phyloP scores from a whole-genome alignment of 2,888 invertebrate species.

The Stictocephala bisonia region DNA sequence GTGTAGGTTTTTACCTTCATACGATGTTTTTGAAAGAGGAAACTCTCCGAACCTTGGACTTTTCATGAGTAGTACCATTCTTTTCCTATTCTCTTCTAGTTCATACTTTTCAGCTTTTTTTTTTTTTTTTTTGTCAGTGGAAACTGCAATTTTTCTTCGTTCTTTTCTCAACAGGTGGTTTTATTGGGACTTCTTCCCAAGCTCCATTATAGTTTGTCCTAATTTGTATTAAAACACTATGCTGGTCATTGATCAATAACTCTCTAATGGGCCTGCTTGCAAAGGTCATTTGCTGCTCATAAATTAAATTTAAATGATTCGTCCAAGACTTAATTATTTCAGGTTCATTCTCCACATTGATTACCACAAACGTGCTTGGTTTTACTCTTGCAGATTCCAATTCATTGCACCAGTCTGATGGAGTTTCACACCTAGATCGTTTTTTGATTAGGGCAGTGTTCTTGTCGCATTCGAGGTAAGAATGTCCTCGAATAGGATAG shows the following conservation, averaged over 20 bases:
- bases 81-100: neutral
- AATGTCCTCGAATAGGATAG: conserved; percentile 49
- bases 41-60: neutral
- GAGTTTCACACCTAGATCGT: neutral
- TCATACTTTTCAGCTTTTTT: neutral
- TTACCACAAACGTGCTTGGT: neutral
- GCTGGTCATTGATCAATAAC: too few species aligned
- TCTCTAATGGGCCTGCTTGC: neutral
- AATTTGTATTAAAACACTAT: neutral
- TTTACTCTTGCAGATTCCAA: neutral
- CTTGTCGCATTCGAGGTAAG: conserved; percentile 57
- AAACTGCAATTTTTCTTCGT: neutral
- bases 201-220: neutral
- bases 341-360: neutral
- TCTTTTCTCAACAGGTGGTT: neutral
- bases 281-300: neutral
- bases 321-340: neutral
- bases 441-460: conserved; percentile 27
- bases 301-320: neutral
- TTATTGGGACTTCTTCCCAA: neutral
- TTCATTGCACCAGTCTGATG: neutral
- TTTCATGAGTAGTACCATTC: neutral
- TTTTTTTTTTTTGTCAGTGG: too few species aligned
- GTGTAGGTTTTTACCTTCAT: neutral
- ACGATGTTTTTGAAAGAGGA: neutral